Conservation (phyloP, 1,140 invertebrate species). For the Manduca sexta region DNA sequence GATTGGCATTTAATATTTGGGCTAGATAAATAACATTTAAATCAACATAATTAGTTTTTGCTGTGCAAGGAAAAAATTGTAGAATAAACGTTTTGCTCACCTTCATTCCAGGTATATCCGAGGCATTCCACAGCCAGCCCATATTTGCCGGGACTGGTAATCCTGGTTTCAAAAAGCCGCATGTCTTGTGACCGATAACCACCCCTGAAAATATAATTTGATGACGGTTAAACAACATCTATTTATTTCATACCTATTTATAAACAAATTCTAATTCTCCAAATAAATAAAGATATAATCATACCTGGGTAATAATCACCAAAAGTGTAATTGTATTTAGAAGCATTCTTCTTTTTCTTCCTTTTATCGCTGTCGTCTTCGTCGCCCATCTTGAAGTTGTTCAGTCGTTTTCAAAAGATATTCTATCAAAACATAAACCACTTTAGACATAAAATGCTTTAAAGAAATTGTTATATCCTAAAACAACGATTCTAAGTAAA, state of each 20-base stretch:
- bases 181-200: conserved; percentile 70
- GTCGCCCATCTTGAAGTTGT: conserved; percentile 37
- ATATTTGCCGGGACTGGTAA: conserved; percentile 70
- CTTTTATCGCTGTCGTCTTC: conserved; percentile 48
- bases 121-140: conserved; percentile 75
- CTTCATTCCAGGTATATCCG: conserved; percentile 55
- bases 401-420: conserved; percentile 1
- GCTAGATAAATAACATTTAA: too few relatives aligned
- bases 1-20: too few relatives aligned
- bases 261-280: too few relatives aligned
- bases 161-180: conserved; percentile 45
- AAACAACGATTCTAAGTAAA: conserved; percentile 5
- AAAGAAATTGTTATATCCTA: neutral
- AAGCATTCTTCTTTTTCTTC: conserved; percentile 56
- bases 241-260: conserved; percentile 1
- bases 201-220: conserved; percentile 37
- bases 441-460: neutral
- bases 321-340: conserved; percentile 61
- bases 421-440: conserved; percentile 1
- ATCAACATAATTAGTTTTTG: too few relatives aligned
- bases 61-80: too few relatives aligned
- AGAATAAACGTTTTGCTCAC: conserved; percentile 24
- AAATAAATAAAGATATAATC: neutral
- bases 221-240: neutral
- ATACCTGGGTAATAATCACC: conserved; percentile 56